Conservation (phyloP, 2,797 vertebrate genomes). For the Linurgus olivaceus region DNA sequence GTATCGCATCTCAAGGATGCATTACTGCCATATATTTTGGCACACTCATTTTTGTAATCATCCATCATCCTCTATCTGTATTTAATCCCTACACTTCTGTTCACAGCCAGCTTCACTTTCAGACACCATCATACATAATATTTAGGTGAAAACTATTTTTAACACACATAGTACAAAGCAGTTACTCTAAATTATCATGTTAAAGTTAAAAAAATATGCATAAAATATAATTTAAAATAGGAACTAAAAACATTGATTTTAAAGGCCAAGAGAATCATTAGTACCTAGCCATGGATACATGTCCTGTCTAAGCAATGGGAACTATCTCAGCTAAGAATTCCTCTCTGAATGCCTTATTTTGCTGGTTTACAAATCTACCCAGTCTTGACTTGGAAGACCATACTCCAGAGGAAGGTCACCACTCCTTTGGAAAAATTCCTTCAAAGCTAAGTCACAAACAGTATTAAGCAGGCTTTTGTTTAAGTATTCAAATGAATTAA, state of each 20-base stretch:
- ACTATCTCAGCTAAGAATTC: neutral
- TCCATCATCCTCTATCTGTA: neutral
- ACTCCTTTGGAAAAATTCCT: neutral
- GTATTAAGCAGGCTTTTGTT: neutral
- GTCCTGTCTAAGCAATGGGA: neutral
- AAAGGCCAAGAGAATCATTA: neutral
- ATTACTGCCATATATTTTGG: neutral
- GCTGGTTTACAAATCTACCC: neutral
- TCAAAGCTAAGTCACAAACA: neutral
- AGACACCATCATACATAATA: neutral
- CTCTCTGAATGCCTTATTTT: neutral
- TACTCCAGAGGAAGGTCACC: neutral
- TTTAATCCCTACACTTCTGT: neutral
- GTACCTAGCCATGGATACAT: neutral
- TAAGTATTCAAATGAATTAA: neutral
- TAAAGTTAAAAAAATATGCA: neutral
- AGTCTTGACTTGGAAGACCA: neutral
- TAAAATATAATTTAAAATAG: neutral
- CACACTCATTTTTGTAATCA: neutral
- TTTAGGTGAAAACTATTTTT: neutral
- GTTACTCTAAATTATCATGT: neutral
- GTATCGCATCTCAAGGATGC: neutral
- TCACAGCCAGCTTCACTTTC: neutral
- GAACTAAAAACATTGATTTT: neutral
- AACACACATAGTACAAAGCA: neutral